Evolutionary conservation across 2,113 vertebrate species (phyloP).

Genomic region (Guaruba guarouba): DNA sequence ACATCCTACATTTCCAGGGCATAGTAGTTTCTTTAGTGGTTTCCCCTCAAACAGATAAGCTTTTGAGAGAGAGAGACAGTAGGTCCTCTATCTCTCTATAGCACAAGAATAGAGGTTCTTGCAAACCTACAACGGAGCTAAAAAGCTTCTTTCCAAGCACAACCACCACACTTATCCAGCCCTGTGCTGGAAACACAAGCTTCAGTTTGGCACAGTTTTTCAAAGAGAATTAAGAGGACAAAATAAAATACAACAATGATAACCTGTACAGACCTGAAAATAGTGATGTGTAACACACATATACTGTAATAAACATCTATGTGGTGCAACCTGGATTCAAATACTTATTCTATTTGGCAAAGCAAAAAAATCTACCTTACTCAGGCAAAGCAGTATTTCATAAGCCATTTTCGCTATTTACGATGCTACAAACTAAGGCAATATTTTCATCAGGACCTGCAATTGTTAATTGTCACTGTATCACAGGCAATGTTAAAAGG

Average conservation of each 20-base stretch:
- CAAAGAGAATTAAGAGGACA: not conserved
- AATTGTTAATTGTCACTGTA: not conserved
- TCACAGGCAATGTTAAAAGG: not conserved
- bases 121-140: not conserved
- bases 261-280: not conserved
- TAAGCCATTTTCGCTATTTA: not conserved
- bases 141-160: not conserved
- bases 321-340: not conserved
- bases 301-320: not conserved
- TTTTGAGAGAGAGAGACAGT: not conserved
- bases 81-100: not conserved
- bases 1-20: not conserved
- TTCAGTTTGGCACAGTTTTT: not conserved
- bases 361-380: not conserved
- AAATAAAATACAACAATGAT: not conserved
- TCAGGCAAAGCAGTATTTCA: not conserved
- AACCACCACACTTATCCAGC: not conserved
- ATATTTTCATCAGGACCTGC: not conserved
- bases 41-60: not conserved
- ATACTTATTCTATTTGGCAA: not conserved
- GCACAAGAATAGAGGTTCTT: not conserved
- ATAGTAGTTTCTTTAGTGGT: not conserved
- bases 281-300: not conserved
- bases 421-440: not conserved
- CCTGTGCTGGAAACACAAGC: not conserved